Base-by-base conservation (phyloP, 2,888 invertebrate genomes). In the Dione vanillae region DNA sequence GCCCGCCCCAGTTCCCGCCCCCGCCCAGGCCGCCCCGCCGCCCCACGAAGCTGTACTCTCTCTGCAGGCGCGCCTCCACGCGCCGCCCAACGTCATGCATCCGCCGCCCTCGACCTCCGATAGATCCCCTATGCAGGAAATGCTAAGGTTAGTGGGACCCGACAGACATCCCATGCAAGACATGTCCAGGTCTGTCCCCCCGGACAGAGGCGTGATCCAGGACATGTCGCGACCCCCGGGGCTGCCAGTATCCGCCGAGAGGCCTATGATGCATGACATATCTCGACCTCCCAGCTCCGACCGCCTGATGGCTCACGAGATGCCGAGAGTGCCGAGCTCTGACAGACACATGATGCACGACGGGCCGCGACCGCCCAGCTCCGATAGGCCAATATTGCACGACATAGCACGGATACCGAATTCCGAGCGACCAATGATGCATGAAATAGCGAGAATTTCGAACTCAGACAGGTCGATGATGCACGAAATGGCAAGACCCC, bases 1-100 rank as follows among this genome's bases (percentile, higher is more conserved):
- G 81, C 76, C 93, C 93, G 43, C 85, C 91, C 2, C 93, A 93
- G 0, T 93, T 93, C 0, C 93, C 93, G 81, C 93, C 93, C 58
- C 93, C 93, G 0, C 91, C 80, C 89, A 90, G 0, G 92, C 92
- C 0, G 92, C 91, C 80, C 92, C 91, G 56, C 91, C 91, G 61
- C 64, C 73, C 20, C 16, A 49, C 19, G 49, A 71, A 41, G 64
- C 71, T 70, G 37, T 61, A 14, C 69, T 76, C 8, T 74, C 75
- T 27, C 68, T 56, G 35, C 56, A 56, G 27, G 58, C 9, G 69
- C 68, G 5, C 51, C 64, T 27, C 49, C 70, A 5, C 69, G 37
- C 8, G 20, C 52, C 56, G n/a, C 69, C 56, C 41, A 69, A 62
- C 9, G 40, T 66, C 59, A 59, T 68, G 41, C 67, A 56, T 6